phyloP scores from a whole-genome alignment of 1,140 invertebrate species.

The Apis cerana region DNA sequence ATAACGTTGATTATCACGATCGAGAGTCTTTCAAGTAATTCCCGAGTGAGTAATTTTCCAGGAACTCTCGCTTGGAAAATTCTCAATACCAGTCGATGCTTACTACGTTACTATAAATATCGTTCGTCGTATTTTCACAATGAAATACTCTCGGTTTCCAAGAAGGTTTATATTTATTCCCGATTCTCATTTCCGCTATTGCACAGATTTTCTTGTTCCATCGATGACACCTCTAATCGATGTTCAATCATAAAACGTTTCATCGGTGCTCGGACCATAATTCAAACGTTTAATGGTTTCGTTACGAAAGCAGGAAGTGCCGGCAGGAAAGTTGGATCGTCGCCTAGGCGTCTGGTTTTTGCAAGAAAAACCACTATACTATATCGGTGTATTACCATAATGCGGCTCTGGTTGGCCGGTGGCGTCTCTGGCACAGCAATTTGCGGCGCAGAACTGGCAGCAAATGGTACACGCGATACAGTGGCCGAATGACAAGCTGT shows the following conservation, averaged over 20 bases:
- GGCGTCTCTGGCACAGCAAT: conserved; percentile 37
- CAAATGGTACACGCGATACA: conserved; percentile 42
- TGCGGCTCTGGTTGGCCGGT: conserved; percentile 31
- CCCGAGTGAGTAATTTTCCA: conserved; percentile 59
- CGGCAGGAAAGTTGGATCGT: not conserved
- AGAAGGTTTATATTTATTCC: not conserved
- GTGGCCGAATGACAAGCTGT: conserved; percentile 51
- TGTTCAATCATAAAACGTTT: not conserved
- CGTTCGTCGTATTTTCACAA: not conserved
- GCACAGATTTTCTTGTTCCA: too few species aligned
- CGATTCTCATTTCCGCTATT: too few species aligned
- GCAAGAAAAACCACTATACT: conserved; percentile 41
- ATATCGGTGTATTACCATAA: conserved; percentile 56
- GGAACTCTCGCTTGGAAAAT: conserved; percentile 18
- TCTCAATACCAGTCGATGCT: not conserved
- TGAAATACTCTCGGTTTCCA: not conserved
- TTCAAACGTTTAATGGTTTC: not conserved
- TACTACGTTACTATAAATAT: not conserved
- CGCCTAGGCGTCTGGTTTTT: conserved; percentile 7
- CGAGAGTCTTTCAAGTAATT: too few species aligned
- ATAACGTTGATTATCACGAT: conserved; percentile 38
- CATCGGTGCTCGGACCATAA: not conserved
- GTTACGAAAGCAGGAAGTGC: not conserved
- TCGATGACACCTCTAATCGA: not conserved
- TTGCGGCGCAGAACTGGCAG: conserved; percentile 25